phyloP scores from a whole-genome alignment of 2,888 invertebrate species.

The Scaptomyza reducta region DNA sequence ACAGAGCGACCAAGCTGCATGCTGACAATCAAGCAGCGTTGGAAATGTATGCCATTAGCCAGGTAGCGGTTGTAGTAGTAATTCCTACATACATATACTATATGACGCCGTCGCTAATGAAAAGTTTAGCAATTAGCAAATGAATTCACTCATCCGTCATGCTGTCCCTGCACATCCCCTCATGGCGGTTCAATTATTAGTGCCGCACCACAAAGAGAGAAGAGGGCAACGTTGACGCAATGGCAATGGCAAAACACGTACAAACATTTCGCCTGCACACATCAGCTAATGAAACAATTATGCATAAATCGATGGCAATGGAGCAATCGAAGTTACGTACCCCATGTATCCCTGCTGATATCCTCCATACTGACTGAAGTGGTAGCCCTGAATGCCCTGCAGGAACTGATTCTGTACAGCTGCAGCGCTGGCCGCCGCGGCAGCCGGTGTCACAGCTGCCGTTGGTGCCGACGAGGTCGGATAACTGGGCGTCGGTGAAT shows the following conservation, averaged over 20 bases:
- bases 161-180: constrained; percentile 75
- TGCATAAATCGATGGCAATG: constrained; percentile 39
- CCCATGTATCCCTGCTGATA: constrained; percentile 97
- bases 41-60: constrained; percentile 31
- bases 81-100: neutral
- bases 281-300: constrained; percentile 67
- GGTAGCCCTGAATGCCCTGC: constrained; percentile 94
- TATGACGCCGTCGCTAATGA: constrained; percentile 60
- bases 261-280: constrained; percentile 21
- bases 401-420: constrained; percentile 93
- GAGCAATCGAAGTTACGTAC: constrained; percentile 85
- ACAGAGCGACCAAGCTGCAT: constrained; percentile 32
- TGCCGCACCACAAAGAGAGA: neutral
- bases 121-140: constrained; percentile 82
- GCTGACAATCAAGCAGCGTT: constrained; percentile 51
- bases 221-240: neutral
- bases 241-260: constrained; percentile 6
- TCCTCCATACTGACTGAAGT: constrained; percentile 93
- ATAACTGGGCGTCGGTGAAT: constrained; percentile 90
- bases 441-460: constrained; percentile 87
- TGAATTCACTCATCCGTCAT: constrained; percentile 83
- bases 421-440: constrained; percentile 87
- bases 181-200: constrained; percentile 77
- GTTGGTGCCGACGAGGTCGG: constrained; percentile 86
- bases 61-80: neutral